A percentile compares a stretch with the other conserved stretches of the same genome.
Conservation (phyloP, 1,140 invertebrate species). For the Drosophila nikananu region DNA sequence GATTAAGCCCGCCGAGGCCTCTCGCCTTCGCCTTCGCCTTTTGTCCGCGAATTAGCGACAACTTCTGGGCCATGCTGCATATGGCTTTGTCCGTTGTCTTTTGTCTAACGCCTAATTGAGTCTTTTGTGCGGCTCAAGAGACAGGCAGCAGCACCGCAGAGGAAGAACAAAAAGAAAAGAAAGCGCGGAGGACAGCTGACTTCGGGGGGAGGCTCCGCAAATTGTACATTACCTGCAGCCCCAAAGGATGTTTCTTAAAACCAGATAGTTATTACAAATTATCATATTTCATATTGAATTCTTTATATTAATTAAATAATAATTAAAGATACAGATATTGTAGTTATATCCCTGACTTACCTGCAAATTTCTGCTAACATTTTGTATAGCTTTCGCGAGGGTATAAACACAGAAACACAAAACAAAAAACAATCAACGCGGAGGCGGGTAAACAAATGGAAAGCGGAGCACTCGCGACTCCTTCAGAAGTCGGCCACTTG, state of each 20-base stretch:
- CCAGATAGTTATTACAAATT: neutral
- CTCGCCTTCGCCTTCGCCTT: conserved; percentile 20
- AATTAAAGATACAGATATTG: neutral
- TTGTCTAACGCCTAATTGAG: conserved; percentile 62
- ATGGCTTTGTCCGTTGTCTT: conserved; percentile 53
- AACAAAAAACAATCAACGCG: conserved; percentile 17
- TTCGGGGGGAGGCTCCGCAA: too few species aligned
- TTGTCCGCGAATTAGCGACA: conserved; percentile 47
- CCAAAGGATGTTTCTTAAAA: neutral
- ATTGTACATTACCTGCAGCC: neutral
- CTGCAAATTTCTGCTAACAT: neutral
- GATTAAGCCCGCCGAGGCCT: conserved; percentile 69
- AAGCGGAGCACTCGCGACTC: conserved; percentile 31
- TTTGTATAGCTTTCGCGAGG: neutral
- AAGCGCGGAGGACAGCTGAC: neutral
- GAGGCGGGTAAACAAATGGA: conserved; percentile 47
- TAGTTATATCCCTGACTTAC: neutral
- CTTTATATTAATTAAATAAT: too few species aligned
- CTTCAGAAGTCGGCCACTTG: conserved; percentile 43
- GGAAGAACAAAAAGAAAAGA: conserved; percentile 8
- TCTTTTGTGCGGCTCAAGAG: conserved; percentile 50
- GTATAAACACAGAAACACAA: conserved; percentile 12
- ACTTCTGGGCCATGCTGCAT: conserved; percentile 50
- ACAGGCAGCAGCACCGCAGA: conserved; percentile 24
- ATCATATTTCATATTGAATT: too few species aligned